These are phyloP conservation scores for Tethya wilhelma DNA, from an alignment of 37 sponge, comb jelly and placozoan genomes.

Conservation along the genomic window DNA sequence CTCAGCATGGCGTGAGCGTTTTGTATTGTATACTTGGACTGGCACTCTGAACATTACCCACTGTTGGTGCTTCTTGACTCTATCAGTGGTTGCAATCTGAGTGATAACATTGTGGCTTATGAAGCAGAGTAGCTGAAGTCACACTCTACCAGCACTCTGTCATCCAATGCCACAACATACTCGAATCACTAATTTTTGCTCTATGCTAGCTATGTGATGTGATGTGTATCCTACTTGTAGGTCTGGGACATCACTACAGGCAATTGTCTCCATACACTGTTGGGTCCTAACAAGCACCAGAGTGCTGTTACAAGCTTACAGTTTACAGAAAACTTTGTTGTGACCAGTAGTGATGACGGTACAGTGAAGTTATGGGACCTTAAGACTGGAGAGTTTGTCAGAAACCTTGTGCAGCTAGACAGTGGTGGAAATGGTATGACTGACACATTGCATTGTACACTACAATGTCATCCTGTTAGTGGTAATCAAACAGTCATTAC, in stretches of 20 bases:
- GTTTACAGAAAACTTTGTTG: conserved; percentile 94
- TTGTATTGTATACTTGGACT: no score
- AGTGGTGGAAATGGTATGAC: conserved; percentile 92
- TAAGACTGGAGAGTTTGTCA: conserved; percentile 92
- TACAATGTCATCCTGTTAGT: not conserved
- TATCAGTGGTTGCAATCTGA: no score
- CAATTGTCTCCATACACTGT: conserved; percentile 92
- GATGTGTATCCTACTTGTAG: conserved; percentile 24
- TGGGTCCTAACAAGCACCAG: conserved; percentile 90
- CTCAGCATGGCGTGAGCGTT: no score
- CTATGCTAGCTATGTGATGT: no score
- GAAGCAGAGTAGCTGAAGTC: not conserved
- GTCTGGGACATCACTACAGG: conserved; percentile 95
- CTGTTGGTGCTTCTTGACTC: no score
- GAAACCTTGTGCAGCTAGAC: conserved; percentile 90
- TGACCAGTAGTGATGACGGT: conserved; percentile 98
- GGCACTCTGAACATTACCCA: no score
- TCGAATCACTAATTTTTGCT: no score
- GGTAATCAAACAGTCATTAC: not conserved
- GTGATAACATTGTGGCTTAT: no score
- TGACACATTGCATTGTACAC: not conserved
- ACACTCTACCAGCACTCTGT: not conserved
- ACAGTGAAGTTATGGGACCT: conserved; percentile 99
- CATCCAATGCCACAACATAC: no score
- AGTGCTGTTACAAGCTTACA: conserved; percentile 99